phyloP scores from a whole-genome alignment of 2,797 vertebrate genomes.

The Coregonus suidteri region DNA sequence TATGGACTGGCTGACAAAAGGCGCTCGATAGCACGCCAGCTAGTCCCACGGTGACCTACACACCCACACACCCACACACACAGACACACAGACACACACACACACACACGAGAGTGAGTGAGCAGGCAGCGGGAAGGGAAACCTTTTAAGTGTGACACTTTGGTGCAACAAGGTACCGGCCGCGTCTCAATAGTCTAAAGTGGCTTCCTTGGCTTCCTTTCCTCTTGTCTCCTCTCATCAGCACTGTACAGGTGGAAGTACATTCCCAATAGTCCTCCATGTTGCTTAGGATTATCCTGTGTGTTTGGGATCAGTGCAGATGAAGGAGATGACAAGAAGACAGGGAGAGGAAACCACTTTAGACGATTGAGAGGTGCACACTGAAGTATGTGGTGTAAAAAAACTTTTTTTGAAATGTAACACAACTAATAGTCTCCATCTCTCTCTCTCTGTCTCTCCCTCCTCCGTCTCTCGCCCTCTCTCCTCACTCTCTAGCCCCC shows the following conservation, averaged over 20 bases:
- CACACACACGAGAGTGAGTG: neutral
- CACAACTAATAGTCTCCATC: neutral
- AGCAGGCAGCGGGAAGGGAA: neutral
- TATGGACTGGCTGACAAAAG: slow-evolving; percentile 54
- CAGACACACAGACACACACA: neutral
- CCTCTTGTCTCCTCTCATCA: neutral
- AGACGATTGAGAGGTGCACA: slow-evolving; percentile 9
- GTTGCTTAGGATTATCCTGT: neutral
- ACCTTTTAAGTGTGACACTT: neutral
- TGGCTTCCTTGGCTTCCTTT: slow-evolving; percentile 18
- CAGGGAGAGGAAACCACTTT: neutral
- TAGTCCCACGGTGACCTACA: slow-evolving; percentile 42
- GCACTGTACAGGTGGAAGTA: too few species aligned
- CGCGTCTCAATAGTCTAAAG: neutral
- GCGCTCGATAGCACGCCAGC: slow-evolving; percentile 47
- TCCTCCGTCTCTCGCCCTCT: neutral
- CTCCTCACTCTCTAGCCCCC: slow-evolving; percentile 77
- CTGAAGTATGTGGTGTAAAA: slow-evolving; percentile 13
- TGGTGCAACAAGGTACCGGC: slow-evolving; percentile 21
- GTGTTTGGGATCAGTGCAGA: slow-evolving; percentile 18
- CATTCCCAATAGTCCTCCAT: neutral
- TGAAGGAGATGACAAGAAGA: slow-evolving; percentile 12
- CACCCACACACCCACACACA: slow-evolving; percentile 14
- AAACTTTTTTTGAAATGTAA: neutral
- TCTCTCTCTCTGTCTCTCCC: too few species aligned